Base-by-base conservation (phyloP, 37 sponge, comb jelly and placozoan species). In the Hexactinellida sp. region DNA sequence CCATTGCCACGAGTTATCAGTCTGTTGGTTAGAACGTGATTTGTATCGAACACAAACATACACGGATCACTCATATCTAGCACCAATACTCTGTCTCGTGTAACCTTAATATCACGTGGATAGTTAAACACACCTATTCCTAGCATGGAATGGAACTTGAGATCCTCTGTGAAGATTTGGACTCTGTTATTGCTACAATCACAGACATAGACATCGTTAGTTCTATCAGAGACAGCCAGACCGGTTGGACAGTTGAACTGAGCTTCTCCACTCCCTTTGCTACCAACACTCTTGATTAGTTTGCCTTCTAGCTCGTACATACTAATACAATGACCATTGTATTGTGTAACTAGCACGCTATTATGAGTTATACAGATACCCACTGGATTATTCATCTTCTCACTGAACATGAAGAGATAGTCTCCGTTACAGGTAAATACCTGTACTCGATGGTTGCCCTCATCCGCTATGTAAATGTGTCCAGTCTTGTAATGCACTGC, bases 21-120 rank as follows among this genome's bases (percentile, higher is more conserved):
- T 63, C 76, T 63, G 76, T 63, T 63, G 76, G 76, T 63, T 63
- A 63, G 76, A 63, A 63, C 76, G 76, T 63, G 76, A 63, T 63
- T 23, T 63, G 76, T 21, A 63, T n/a, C 13, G 76, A 63, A 63
- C 76, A 63, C 76, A 63, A 63, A 63, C 76, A 63, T 25, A 63
- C 76, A 63, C 76, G 76, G 76, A 63, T 63, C 76, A 63, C 76
- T 63, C 32, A 21, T 1, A 63, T 63, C 76, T 63, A 63, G 76
- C 76, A 63, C 76, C 76, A 63, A 63, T n/a, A 63, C 76, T 63
- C 76, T 63, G 76, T 63, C 76, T 63, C 76, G 3, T 63, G 32
- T 63, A 63, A 63, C 76, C 76, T 63, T 63, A 25, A 63, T 23
- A 23, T 63, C 76, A 63, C 76, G 34, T 63, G 76, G 76, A 63